phyloP scores from a whole-genome alignment of 2,888 invertebrate genomes.

The Bimastos eiseni region DNA sequence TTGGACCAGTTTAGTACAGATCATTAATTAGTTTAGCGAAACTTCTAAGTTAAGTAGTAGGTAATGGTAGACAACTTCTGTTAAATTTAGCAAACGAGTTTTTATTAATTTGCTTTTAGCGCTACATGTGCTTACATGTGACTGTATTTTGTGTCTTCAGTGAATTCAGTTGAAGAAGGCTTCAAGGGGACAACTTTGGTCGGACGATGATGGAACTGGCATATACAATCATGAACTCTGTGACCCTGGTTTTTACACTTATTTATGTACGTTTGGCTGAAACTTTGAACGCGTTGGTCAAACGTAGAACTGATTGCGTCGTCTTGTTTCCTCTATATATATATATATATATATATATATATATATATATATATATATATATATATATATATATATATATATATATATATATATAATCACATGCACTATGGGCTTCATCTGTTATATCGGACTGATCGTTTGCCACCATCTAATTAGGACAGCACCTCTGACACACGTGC shows the following conservation, averaged over 20 bases:
- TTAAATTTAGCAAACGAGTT: too few relatives aligned
- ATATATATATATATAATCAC: too few relatives aligned
- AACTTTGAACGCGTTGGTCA: background rate
- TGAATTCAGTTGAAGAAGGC: constrained; percentile 56
- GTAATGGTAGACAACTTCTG: too few relatives aligned
- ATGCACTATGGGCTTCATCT: background rate
- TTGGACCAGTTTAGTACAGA: too few relatives aligned
- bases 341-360: too few relatives aligned
- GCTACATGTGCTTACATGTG: background rate
- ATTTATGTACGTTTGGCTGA: background rate
- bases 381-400: too few relatives aligned
- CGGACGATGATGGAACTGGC: constrained; percentile 22
- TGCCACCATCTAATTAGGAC: background rate
- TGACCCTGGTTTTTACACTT: background rate
- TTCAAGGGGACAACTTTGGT: constrained; percentile 59
- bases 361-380: too few relatives aligned
- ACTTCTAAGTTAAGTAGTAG: too few relatives aligned
- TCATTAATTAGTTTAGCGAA: too few relatives aligned
- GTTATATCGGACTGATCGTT: background rate
- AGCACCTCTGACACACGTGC: background rate
- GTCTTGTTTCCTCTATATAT: too few relatives aligned
- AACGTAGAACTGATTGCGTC: background rate
- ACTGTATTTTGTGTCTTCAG: constrained; percentile 44
- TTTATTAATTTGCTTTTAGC: background rate
- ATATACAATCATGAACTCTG: background rate